These are phyloP conservation scores for Leptodactylus fallax DNA, from an alignment of 2,797 vertebrate genomes.

Conservation along the genomic window DNA sequence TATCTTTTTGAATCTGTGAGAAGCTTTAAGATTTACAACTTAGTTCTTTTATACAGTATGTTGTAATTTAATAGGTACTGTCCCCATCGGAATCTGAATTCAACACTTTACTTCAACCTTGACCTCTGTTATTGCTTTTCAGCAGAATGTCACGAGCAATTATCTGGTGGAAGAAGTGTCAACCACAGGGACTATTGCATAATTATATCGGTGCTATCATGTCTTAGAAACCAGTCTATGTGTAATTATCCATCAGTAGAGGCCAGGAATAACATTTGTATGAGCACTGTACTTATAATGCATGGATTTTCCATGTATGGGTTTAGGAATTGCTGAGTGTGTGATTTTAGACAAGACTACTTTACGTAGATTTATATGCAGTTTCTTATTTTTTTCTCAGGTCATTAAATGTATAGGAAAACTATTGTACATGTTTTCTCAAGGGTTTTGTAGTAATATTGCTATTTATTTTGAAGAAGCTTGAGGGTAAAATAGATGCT, in stretches of 20 bases:
- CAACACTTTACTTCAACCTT: slow-evolving; percentile 37
- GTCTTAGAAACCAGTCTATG: slow-evolving; percentile 39
- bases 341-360: background rate
- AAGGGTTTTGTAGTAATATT: background rate
- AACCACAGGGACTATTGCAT: slow-evolving; percentile 51
- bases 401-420: slow-evolving; percentile 15
- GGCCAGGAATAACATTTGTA: slow-evolving; percentile 38
- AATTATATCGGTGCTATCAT: slow-evolving; percentile 46
- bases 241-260: slow-evolving; percentile 57
- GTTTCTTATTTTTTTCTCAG: background rate
- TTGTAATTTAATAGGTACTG: slow-evolving; percentile 4
- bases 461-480: slow-evolving; percentile 19
- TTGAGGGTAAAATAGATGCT: slow-evolving; percentile 10
- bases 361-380: slow-evolving; percentile 33
- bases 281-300: slow-evolving; percentile 13
- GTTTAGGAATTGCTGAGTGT: slow-evolving; percentile 24
- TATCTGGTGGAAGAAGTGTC: slow-evolving; percentile 53
- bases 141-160: slow-evolving; percentile 57
- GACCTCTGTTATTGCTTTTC: slow-evolving; percentile 56
- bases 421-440: slow-evolving; percentile 16
- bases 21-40: slow-evolving; percentile 3
- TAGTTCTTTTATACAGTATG: background rate
- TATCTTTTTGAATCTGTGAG: background rate
- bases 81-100: slow-evolving; percentile 41
- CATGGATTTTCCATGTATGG: slow-evolving; percentile 38